Evolutionary conservation across 1,140 invertebrate species (phyloP).

Genomic region (Globodera rostochiensis): DNA sequence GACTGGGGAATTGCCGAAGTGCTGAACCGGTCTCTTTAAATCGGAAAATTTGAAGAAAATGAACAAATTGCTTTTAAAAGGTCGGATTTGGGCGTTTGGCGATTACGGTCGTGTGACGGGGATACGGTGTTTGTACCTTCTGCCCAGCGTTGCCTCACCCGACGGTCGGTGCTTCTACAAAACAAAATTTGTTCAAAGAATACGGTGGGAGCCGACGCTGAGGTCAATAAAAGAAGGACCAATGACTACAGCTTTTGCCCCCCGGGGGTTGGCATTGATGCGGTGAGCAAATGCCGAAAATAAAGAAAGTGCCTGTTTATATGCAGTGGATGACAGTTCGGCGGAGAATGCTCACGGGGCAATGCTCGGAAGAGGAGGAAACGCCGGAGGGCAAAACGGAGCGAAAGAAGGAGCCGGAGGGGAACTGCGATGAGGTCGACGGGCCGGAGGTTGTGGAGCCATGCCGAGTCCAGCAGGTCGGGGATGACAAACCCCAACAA

Average conservation of each 20-base stretch:
- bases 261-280: conserved; percentile 23
- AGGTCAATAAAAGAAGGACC: conserved; percentile 9
- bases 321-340: conserved; percentile 25
- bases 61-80: background rate
- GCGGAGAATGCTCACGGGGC: background rate
- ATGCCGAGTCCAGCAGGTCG: background rate
- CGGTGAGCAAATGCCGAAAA: conserved; percentile 15
- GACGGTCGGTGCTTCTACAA: conserved; percentile 55
- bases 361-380: background rate
- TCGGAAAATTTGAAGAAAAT: too few species aligned
- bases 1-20: background rate
- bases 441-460: conserved; percentile 26
- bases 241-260: conserved; percentile 57
- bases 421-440: background rate
- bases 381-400: background rate
- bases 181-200: conserved; percentile 40
- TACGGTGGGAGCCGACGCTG: conserved; percentile 51
- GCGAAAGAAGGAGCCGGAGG: background rate
- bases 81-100: background rate
- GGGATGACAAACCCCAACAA: background rate
- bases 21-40: background rate
- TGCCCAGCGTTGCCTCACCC: conserved; percentile 57
- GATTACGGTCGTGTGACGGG: background rate
- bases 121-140: conserved; percentile 55
- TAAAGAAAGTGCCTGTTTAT: background rate